phyloP scores from a whole-genome alignment of 37 sponge, comb jelly and placozoan genomes.

The Trichoplax adhaerens region DNA sequence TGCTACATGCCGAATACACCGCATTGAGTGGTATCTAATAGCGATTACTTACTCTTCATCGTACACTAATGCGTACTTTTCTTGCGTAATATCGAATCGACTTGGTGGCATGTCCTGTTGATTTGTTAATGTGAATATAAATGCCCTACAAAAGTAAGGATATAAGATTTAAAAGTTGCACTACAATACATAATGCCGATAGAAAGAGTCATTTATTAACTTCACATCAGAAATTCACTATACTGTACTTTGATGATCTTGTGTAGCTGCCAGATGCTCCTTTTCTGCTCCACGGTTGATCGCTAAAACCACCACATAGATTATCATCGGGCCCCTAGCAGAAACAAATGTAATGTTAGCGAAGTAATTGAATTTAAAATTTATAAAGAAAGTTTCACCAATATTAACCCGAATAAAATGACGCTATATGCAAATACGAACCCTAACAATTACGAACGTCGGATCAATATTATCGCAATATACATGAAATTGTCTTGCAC shows the following conservation, averaged over 20 bases:
- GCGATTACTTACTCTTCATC: slow-evolving; percentile 40
- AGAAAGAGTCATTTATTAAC: neutral
- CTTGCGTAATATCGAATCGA: slow-evolving; percentile 29
- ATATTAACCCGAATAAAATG: neutral
- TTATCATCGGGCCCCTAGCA: slow-evolving; percentile 27
- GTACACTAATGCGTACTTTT: slow-evolving; percentile 54
- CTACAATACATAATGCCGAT: too few species aligned
- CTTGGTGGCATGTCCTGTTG: slow-evolving; percentile 12
- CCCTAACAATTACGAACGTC: slow-evolving; percentile 38
- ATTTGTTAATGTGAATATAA: slow-evolving; percentile 54
- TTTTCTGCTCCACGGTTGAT: slow-evolving; percentile 50
- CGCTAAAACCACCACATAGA: slow-evolving; percentile 67
- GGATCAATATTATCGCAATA: slow-evolving; percentile 46
- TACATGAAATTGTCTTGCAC: slow-evolving; percentile 37
- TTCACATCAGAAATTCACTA: neutral
- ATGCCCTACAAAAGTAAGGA: slow-evolving; percentile 13
- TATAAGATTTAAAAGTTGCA: neutral
- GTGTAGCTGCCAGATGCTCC: slow-evolving; percentile 43
- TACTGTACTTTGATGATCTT: slow-evolving; percentile 28
- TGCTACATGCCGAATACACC: neutral
- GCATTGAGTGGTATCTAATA: slow-evolving; percentile 1
- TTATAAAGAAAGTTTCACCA: too few species aligned
- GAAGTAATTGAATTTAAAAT: too few species aligned
- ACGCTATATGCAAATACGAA: neutral
- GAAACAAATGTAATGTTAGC: neutral